phyloP scores from a whole-genome alignment of 2,888 invertebrate genomes.

The Electrophaes corylata region DNA sequence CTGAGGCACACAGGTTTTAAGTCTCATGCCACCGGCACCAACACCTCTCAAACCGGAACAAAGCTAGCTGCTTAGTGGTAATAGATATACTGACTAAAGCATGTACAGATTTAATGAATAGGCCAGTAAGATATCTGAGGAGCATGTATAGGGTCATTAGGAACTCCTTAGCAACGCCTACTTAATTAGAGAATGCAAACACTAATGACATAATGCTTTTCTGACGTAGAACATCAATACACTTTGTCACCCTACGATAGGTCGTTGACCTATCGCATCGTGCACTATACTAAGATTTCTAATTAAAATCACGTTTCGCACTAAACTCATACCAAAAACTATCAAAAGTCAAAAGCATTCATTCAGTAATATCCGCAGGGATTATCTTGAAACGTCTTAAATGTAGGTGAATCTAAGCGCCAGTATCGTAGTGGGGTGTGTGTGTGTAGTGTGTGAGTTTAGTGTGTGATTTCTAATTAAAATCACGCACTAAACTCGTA shows the following conservation, averaged over 20 bases:
- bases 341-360: too few species aligned
- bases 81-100: background rate
- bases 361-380: too few species aligned
- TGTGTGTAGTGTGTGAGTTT: too few species aligned
- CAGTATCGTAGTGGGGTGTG: too few species aligned
- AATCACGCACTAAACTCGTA: background rate
- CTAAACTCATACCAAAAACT: background rate
- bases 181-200: background rate
- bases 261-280: background rate
- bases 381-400: too few species aligned
- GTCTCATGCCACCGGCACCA: too few species aligned
- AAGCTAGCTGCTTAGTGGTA: background rate
- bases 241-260: background rate
- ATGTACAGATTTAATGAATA: background rate
- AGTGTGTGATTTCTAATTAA: background rate
- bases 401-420: too few species aligned
- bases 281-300: background rate
- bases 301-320: background rate
- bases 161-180: background rate
- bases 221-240: conserved; percentile 1
- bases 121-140: background rate
- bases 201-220: background rate
- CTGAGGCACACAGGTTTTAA: too few species aligned
- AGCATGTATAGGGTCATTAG: background rate
- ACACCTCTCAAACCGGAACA: too few species aligned